Conservation (phyloP, 2,888 invertebrate genomes). For the Hypercompe scribonia region DNA sequence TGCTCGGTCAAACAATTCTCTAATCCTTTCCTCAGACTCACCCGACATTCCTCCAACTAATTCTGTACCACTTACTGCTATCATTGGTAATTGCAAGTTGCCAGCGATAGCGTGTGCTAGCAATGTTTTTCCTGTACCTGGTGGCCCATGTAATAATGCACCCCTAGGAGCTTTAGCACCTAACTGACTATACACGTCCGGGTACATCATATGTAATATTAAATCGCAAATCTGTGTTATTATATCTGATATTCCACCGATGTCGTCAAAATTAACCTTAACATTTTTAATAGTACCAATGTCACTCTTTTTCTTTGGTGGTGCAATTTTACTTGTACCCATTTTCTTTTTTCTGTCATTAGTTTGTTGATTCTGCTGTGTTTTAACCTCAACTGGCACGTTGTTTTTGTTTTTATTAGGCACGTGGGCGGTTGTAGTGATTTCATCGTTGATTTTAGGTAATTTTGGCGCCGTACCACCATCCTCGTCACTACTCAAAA, state of each 20-base stretch:
- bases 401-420: conserved; percentile 68
- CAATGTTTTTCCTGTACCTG: conserved; percentile 97
- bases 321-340: conserved; percentile 62
- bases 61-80: conserved; percentile 96
- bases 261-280: conserved; percentile 89
- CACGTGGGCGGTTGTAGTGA: conserved; percentile 81
- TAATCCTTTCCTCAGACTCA: conserved; percentile 97
- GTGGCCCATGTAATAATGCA: conserved; percentile 97
- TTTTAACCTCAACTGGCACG: conserved; percentile 63
- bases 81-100: conserved; percentile 93
- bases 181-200: conserved; percentile 94
- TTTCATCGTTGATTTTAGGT: conserved; percentile 83
- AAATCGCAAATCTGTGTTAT: conserved; percentile 90
- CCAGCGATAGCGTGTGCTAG: conserved; percentile 94
- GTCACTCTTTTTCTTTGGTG: conserved; percentile 71
- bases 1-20: conserved; percentile 96
- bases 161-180: conserved; percentile 96
- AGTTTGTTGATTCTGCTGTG: conserved; percentile 63
- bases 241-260: conserved; percentile 93
- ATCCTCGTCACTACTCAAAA: conserved; percentile 79
- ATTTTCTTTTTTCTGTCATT: conserved; percentile 77
- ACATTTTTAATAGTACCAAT: conserved; percentile 72
- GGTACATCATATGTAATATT: conserved; percentile 94
- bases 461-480: conserved; percentile 78
- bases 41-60: conserved; percentile 98